These are phyloP conservation scores for Nomia melanderi DNA, from an alignment of 1,140 invertebrate species.

Conservation along the genomic window DNA sequence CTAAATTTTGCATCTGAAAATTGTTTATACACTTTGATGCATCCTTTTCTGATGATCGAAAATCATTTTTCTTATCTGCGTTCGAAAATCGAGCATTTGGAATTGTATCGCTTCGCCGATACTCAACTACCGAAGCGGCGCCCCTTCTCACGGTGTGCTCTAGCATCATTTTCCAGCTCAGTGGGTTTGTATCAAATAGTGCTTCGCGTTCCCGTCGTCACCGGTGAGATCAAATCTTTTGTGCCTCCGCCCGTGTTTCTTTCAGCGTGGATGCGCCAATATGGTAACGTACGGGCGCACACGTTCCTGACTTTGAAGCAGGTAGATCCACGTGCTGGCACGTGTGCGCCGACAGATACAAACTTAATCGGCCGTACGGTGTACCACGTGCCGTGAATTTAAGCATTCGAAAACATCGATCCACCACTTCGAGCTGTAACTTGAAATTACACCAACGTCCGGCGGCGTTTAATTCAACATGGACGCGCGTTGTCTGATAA, in stretches of 20 bases:
- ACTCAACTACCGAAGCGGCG: too few relatives aligned
- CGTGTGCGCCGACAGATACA: slow-evolving; percentile 61
- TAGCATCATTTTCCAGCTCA: slow-evolving; percentile 65
- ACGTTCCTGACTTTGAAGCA: slow-evolving; percentile 71
- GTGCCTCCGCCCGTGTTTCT: slow-evolving; percentile 51
- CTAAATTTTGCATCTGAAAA: too few relatives aligned
- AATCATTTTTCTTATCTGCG: too few relatives aligned
- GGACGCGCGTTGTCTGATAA: slow-evolving; percentile 3
- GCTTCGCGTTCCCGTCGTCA: slow-evolving; percentile 48
- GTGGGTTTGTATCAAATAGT: slow-evolving; percentile 69
- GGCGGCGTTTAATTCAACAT: neutral
- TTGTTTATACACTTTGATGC: too few relatives aligned
- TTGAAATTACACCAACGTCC: slow-evolving; percentile 1
- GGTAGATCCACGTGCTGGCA: slow-evolving; percentile 72
- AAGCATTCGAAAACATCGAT: slow-evolving; percentile 47
- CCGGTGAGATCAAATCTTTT: slow-evolving; percentile 61
- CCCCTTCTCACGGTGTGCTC: slow-evolving; percentile 38
- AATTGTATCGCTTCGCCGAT: neutral
- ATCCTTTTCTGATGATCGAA: too few relatives aligned
- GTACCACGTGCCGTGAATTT: slow-evolving; percentile 54
- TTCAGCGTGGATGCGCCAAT: slow-evolving; percentile 34
- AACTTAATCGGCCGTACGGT: slow-evolving; percentile 50
- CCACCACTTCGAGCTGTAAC: neutral
- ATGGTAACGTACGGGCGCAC: slow-evolving; percentile 49
- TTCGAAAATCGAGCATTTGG: too few relatives aligned